Evolutionary conservation across 2,113 vertebrate species (phyloP).

Genomic region (Leptobrachium leishanense): DNA sequence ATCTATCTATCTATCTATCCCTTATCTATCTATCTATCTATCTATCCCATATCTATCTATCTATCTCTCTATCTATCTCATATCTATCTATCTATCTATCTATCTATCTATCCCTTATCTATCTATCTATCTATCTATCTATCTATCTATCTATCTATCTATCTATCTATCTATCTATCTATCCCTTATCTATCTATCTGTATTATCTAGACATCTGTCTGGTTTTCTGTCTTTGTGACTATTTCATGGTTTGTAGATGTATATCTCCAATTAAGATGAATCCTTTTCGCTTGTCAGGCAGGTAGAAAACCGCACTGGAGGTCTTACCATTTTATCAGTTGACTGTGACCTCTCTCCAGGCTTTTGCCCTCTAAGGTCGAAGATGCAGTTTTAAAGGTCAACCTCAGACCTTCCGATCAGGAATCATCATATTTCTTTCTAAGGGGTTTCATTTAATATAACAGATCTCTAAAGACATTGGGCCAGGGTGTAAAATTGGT

Average conservation of each 20-base stretch:
- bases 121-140: no score
- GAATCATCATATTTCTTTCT: neutral
- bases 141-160: no score
- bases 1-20: no score
- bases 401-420: neutral
- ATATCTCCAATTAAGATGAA: constrained; percentile 29
- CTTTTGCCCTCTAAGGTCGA: constrained; percentile 13
- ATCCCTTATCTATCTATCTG: no score
- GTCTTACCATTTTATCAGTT: neutral
- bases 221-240: no score
- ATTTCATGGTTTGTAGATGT: neutral
- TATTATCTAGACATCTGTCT: no score
- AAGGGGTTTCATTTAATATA: neutral
- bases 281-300: constrained; percentile 10
- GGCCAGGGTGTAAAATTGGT: neutral
- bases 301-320: neutral
- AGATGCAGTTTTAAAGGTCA: constrained; percentile 26
- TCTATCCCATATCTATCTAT: no score
- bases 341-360: neutral
- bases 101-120: no score
- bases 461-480: neutral
- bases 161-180: no score
- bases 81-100: no score
- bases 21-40: no score
- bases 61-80: no score